Percentiles rank a stretch among this genome's conserved stretches.
These are phyloP conservation scores for Heteractis magnifica DNA, from an alignment of 92 coral and sea anemone genomes.

Conservation along the genomic window DNA sequence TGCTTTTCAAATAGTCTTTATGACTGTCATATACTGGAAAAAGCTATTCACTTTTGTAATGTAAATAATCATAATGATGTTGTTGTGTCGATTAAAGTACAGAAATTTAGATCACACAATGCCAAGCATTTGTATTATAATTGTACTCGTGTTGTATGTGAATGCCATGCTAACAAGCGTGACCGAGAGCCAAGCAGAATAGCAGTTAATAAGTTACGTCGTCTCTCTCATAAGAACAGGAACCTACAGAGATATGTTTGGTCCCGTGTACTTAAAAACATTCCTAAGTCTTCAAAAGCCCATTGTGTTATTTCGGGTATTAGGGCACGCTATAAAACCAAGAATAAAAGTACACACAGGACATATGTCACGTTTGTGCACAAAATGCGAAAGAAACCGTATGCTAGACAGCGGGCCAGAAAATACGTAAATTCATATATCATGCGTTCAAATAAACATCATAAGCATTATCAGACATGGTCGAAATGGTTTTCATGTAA, in stretches of 20 bases:
- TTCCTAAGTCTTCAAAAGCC: conserved; percentile 34
- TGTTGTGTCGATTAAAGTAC: conserved; percentile 34
- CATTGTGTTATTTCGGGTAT: conserved; percentile 31
- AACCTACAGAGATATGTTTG: too few relatives aligned
- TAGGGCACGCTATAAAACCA: too few relatives aligned
- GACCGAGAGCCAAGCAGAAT: conserved; percentile 41
- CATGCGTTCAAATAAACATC: too few relatives aligned
- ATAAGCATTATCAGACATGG: too few relatives aligned
- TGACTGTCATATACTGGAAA: conserved; percentile 4
- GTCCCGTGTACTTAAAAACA: conserved; percentile 30
- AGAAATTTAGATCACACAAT: conserved; percentile 32
- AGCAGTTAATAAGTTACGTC: conserved; percentile 25
- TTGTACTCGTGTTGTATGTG: conserved; percentile 25
- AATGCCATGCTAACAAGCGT: conserved; percentile 33
- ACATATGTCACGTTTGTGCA: too few relatives aligned
- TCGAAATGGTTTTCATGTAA: too few relatives aligned
- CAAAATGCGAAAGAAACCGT: too few relatives aligned
- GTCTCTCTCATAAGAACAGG: too few relatives aligned
- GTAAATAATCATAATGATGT: conserved; percentile 24
- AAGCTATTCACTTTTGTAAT: conserved; percentile 31
- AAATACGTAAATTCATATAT: too few relatives aligned
- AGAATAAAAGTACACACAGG: too few relatives aligned
- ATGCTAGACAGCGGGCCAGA: too few relatives aligned
- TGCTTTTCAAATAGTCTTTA: conserved; percentile 22
- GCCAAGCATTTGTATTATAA: conserved; percentile 8